Evolutionary conservation across 2,888 invertebrate species (phyloP).

Genomic region (Eupeodes luniger): DNA sequence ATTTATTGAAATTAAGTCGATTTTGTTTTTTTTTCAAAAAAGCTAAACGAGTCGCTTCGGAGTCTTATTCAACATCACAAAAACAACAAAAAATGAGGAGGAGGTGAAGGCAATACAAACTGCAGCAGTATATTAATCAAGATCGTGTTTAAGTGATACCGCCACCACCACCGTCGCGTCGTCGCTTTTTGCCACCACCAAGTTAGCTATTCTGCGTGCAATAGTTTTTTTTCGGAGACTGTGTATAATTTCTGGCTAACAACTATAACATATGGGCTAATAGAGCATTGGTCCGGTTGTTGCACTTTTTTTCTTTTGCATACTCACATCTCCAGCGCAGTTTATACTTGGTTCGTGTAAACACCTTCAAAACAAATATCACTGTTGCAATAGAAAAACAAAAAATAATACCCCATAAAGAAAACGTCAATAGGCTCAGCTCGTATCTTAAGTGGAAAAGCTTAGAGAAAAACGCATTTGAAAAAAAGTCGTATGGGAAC

Average conservation of each 20-base stretch:
- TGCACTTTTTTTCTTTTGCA: constrained; percentile 54
- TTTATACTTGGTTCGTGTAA: constrained; percentile 43
- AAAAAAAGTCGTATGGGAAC: constrained; percentile 68
- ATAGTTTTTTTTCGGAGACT: constrained; percentile 24
- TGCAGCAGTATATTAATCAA: constrained; percentile 67
- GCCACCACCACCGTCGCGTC: background rate
- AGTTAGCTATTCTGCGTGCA: constrained; percentile 43
- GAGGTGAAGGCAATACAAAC: constrained; percentile 37
- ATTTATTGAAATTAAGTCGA: constrained; percentile 56
- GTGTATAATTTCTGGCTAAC: background rate
- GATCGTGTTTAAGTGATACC: constrained; percentile 72
- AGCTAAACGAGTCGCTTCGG: constrained; percentile 8
- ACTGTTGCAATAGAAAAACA: constrained; percentile 42
- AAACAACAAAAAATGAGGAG: constrained; percentile 13
- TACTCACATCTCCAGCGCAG: constrained; percentile 36
- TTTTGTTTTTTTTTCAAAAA: constrained; percentile 31
- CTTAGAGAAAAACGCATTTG: constrained; percentile 8
- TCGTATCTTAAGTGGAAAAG: constrained; percentile 53
- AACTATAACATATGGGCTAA: constrained; percentile 45
- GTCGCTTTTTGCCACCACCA: background rate
- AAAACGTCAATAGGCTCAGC: constrained; percentile 49
- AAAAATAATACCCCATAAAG: background rate
- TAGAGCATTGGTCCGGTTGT: constrained; percentile 59
- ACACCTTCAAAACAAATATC: constrained; percentile 66
- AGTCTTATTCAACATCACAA: background rate